Conservation (phyloP, 2,113 vertebrate species). For the Henicopernis longicauda region DNA sequence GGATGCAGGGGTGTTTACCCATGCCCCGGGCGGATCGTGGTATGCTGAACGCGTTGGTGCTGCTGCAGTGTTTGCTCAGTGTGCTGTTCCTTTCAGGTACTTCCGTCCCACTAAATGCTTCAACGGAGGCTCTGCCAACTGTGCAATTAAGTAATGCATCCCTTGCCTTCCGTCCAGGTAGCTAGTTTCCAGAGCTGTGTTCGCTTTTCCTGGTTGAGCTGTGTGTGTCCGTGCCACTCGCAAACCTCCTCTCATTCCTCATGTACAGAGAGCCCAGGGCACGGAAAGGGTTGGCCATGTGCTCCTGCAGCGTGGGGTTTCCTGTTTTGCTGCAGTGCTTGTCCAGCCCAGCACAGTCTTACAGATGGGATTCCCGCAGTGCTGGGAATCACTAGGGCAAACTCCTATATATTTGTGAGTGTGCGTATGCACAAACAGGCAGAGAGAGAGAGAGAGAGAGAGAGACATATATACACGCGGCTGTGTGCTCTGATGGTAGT, state of each 20-base stretch:
- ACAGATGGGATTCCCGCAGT: neutral
- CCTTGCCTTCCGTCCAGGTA: conserved; percentile 33
- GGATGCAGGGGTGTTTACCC: neutral
- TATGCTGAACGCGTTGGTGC: neutral
- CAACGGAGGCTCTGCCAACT: conserved; percentile 22
- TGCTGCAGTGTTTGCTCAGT: neutral
- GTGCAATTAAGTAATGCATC: neutral
- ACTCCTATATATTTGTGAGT: neutral
- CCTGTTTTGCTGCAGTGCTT: neutral
- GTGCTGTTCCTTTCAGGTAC: conserved; percentile 56
- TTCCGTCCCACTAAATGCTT: neutral
- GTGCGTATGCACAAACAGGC: too few relatives aligned
- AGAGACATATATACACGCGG: neutral
- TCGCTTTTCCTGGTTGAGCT: neutral
- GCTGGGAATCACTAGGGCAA: fast-evolving
- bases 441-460: too few relatives aligned
- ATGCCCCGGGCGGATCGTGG: too few relatives aligned
- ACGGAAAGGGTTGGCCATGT: neutral
- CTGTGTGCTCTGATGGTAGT: neutral
- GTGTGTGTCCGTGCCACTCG: neutral
- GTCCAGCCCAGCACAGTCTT: neutral
- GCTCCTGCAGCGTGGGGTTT: neutral
- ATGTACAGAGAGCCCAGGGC: fast-evolving
- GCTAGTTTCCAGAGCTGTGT: neutral
- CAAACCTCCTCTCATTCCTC: neutral